Conservation (phyloP, 2,888 invertebrate species). For the Callyntrura guangdongensis region DNA sequence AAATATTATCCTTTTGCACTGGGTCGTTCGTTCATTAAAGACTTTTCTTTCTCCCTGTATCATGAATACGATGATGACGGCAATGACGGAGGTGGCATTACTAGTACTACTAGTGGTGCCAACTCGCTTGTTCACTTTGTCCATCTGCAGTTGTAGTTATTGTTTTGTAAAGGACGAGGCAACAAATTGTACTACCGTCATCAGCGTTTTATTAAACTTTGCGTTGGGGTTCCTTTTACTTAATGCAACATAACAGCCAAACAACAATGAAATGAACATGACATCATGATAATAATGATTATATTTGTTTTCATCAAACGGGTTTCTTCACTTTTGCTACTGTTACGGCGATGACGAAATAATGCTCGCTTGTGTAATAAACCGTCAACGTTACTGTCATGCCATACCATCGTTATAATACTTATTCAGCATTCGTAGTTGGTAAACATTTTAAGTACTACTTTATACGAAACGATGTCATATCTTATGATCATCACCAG, state of each 20-base stretch:
- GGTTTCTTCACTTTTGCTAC: not conserved
- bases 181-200: slow-evolving; percentile 14
- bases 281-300: slow-evolving; percentile 9
- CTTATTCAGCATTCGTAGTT: too few relatives aligned
- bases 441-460: too few relatives aligned
- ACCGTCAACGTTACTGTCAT: not conserved
- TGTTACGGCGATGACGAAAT: not conserved
- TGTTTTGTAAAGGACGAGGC: not conserved
- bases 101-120: not conserved
- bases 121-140: not conserved
- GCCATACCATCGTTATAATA: too few relatives aligned
- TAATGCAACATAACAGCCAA: not conserved
- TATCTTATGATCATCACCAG: too few relatives aligned
- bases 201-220: slow-evolving; percentile 50
- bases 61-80: not conserved
- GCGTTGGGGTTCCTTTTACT: slow-evolving; percentile 55
- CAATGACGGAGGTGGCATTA: too few relatives aligned
- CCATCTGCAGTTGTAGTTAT: not conserved
- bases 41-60: not conserved
- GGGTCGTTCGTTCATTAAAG: not conserved
- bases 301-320: slow-evolving; percentile 14
- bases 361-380: not conserved
- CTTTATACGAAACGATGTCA: too few relatives aligned
- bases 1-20: slow-evolving; percentile 50
- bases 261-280: slow-evolving; percentile 48